Conservation (phyloP, 2,113 vertebrate species). For the Drymodes brunneopygia region DNA sequence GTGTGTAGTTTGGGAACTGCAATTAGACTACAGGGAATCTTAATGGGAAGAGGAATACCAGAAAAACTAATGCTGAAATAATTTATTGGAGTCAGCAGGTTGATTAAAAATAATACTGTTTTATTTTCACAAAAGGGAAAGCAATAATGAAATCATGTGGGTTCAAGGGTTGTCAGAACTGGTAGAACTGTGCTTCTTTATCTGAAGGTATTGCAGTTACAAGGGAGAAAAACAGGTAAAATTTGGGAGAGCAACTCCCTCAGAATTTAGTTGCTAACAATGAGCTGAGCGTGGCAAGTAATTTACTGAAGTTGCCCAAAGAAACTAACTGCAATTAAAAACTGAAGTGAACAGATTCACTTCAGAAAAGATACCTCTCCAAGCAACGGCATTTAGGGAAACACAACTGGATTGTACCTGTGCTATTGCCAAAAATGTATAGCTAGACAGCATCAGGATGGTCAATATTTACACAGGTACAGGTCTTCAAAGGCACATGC, state of each 20-base stretch:
- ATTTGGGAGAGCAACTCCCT: background rate
- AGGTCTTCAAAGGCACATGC: constrained; percentile 4
- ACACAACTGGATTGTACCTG: background rate
- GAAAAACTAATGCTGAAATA: background rate
- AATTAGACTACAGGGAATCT: background rate
- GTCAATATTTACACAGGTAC: constrained; percentile 24
- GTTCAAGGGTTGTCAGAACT: background rate
- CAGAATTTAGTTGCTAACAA: background rate
- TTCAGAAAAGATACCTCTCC: background rate
- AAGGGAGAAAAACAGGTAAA: background rate
- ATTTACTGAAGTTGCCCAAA: background rate
- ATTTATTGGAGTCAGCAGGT: background rate
- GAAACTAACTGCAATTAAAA: background rate
- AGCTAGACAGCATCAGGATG: background rate
- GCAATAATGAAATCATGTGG: background rate
- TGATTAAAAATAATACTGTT: background rate
- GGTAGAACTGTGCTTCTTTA: background rate
- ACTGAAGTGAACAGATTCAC: background rate
- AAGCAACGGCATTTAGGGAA: background rate
- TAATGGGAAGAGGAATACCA: background rate
- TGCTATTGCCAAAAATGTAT: background rate
- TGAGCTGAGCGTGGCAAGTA: background rate
- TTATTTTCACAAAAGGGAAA: background rate
- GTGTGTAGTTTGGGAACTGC: background rate
- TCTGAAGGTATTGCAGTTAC: background rate